Percentiles rank a stretch among this genome's conserved stretches.
phyloP scores from a whole-genome alignment of 2,113 vertebrate species.

The Hippotragus niger region DNA sequence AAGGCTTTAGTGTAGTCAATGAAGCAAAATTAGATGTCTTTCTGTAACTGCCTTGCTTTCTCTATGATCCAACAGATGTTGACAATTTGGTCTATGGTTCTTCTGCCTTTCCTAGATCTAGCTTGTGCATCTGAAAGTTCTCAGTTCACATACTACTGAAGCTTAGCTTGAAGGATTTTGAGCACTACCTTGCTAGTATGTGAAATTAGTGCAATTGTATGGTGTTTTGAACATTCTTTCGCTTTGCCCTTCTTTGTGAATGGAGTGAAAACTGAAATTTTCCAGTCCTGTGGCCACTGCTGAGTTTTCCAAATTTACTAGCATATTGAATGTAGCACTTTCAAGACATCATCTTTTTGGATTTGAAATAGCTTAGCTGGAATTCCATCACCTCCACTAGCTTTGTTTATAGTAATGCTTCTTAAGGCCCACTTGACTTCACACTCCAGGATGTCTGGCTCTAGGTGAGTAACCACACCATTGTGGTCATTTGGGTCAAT shows the following conservation, averaged over 20 bases:
- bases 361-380: background rate
- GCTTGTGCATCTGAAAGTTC: background rate
- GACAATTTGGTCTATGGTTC: background rate
- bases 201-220: background rate
- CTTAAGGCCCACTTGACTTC: background rate
- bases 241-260: background rate
- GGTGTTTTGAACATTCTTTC: background rate
- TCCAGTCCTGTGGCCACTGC: background rate
- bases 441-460: background rate
- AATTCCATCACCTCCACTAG: background rate
- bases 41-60: background rate
- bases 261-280: background rate
- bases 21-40: background rate
- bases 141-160: background rate
- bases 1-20: background rate
- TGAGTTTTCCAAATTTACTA: background rate
- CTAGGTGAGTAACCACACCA: background rate
- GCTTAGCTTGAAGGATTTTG: background rate
- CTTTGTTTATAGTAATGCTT: background rate
- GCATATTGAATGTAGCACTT: background rate
- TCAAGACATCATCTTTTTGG: background rate
- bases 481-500: background rate
- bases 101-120: background rate
- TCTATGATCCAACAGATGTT: background rate
- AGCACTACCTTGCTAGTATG: background rate